A percentile compares a stretch with the other conserved stretches of the same genome.
phyloP scores from a whole-genome alignment of 2,113 vertebrate species.

The Notothenia rossii region DNA sequence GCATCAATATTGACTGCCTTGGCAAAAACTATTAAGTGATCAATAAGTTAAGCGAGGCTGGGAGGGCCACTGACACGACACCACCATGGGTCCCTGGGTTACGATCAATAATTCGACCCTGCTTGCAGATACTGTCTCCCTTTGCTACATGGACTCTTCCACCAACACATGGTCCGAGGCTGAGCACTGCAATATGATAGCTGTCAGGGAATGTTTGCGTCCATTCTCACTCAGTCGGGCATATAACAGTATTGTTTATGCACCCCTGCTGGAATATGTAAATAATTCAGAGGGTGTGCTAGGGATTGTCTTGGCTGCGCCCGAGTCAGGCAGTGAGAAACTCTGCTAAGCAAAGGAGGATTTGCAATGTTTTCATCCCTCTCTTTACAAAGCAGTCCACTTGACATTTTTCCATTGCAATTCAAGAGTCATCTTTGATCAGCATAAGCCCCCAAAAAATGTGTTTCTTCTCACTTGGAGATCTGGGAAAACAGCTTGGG shows the following conservation, averaged over 20 bases:
- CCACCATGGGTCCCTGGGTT: conserved; percentile 35
- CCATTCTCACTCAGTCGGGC: conserved; percentile 47
- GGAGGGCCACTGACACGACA: conserved; percentile 51
- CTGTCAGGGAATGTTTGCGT: conserved; percentile 50
- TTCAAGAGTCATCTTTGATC: conserved; percentile 53
- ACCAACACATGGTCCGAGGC: conserved; percentile 9
- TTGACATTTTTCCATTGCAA: conserved; percentile 72
- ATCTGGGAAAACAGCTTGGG: conserved; percentile 35
- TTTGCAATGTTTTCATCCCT: conserved; percentile 56
- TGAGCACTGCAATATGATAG: conserved; percentile 47
- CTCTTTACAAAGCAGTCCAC: conserved; percentile 51
- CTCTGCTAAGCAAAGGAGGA: conserved; percentile 39
- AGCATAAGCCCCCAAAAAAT: conserved; percentile 43
- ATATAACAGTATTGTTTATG: conserved; percentile 63
- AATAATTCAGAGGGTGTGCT: conserved; percentile 73
- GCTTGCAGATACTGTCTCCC: conserved; percentile 36
- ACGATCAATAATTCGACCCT: conserved; percentile 67
- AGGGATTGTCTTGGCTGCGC: conserved; percentile 57
- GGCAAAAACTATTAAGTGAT: conserved; percentile 69
- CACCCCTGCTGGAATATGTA: conserved; percentile 64
- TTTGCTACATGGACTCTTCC: conserved; percentile 8
- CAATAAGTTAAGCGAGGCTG: conserved; percentile 64
- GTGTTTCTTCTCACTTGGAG: conserved; percentile 47
- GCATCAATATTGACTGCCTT: conserved; percentile 58
- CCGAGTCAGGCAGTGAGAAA: conserved; percentile 52